Base-by-base conservation (phyloP, 2,113 vertebrate species). In the Agapornis roseicollis region DNA sequence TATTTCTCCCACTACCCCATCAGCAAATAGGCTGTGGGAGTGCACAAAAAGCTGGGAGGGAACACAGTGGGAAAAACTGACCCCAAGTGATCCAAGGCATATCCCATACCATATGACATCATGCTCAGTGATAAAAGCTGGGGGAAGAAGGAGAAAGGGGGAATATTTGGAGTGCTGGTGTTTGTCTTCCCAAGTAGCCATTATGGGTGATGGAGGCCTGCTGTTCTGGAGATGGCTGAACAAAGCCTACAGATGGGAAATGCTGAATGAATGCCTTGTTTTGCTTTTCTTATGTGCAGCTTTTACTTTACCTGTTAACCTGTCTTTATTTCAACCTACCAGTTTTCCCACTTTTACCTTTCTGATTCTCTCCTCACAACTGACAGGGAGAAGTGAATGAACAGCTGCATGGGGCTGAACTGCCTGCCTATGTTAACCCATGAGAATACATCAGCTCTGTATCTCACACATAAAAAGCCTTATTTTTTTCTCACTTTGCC, bases 181-280 rank as follows among this genome's bases (percentile, higher is more conserved):
- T 60, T 78, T 55, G 49, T 64, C 44, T 85, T 69, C 28, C 17
- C 47, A 77, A 41, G 20, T 60, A 35, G 29, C 8, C 3, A 0
- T 47, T 29, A 27, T 0, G 0, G 0, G 0, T 44, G 20, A 39
- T 20, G 31, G 16, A 77, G 11, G 28, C 37, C 23, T 11, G 27
- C 17, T 69, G 17, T 81, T 31, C n/a, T 50, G 49, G 42, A 47
- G 31, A 37, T 65, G 17, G 24, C 49, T 81, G 56, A 87, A 87
- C 9, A 61, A 4, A 27, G 7, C 50, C 27, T 47, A 17, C 27
- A 7, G 0, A 6, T 18, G 66, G 64, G 60, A 68, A 87, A 11
- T 2, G 7, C 14, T 25, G 18, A 85, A 81, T 35, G 1, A 69
- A 78, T 50, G 60, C 24, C 14, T 60, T 78, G 7, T 4, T 85